Percentiles rank a stretch among this genome's conserved stretches.
phyloP scores from a whole-genome alignment of 2,113 vertebrate genomes.

The Chloropsis cyanopogon region DNA sequence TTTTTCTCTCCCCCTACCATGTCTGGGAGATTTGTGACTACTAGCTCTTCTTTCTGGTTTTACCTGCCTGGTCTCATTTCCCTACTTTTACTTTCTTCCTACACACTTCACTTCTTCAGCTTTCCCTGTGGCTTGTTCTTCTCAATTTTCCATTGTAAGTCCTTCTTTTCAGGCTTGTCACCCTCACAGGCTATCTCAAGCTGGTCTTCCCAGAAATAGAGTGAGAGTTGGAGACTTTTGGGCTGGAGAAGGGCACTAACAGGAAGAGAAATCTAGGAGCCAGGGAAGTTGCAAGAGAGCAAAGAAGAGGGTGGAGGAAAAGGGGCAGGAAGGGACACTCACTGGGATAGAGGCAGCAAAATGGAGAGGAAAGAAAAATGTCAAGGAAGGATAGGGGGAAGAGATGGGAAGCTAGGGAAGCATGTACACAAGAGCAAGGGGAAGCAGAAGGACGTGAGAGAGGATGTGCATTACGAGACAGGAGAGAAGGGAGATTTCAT shows the following conservation, averaged over 20 bases:
- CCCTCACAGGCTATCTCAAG: neutral
- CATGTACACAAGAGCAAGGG: rapidly evolving
- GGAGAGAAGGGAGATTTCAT: neutral
- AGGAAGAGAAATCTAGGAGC: neutral
- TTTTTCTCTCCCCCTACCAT: neutral
- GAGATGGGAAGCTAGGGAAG: neutral
- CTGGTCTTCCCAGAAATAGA: neutral
- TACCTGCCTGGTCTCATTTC: neutral
- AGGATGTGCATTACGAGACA: neutral
- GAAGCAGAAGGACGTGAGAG: neutral
- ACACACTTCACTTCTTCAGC: neutral
- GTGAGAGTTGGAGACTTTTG: neutral
- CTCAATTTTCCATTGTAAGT: neutral
- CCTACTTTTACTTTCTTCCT: neutral
- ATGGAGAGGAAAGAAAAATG: neutral
- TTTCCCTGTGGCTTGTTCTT: neutral
- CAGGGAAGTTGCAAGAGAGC: neutral
- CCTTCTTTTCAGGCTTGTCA: neutral
- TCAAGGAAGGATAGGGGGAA: neutral
- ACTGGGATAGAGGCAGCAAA: neutral
- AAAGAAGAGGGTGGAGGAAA: neutral
- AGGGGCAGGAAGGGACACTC: neutral
- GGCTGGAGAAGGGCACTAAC: neutral
- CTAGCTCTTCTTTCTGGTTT: neutral
- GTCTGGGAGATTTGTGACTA: neutral